A percentile compares a stretch with the other conserved stretches of the same genome.
Evolutionary conservation across 2,113 vertebrate species (phyloP).

Genomic region (Muntiacus reevesi): DNA sequence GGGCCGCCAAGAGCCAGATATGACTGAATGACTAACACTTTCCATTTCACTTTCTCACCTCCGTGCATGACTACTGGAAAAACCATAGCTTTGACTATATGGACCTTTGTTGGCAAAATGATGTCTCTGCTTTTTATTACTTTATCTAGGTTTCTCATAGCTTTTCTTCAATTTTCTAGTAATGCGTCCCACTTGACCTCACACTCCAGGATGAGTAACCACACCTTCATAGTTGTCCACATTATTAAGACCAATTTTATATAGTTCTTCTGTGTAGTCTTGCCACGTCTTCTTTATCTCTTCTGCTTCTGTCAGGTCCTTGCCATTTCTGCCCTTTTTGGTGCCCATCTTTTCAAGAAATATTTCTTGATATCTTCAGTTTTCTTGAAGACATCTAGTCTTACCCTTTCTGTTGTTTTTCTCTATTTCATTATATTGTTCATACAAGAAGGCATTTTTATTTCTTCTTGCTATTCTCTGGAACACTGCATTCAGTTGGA

Average conservation of each 20-base stretch:
- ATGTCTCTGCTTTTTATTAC: not conserved
- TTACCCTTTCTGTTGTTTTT: not conserved
- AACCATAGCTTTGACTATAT: not conserved
- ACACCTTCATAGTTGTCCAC: not conserved
- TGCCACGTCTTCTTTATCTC: not conserved
- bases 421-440: not conserved
- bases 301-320: not conserved
- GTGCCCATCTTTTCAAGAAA: not conserved
- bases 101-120: not conserved
- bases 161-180: not conserved
- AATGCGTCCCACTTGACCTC: not conserved
- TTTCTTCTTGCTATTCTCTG: not conserved
- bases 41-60: not conserved
- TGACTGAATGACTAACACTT: not conserved
- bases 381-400: not conserved
- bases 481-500: not conserved
- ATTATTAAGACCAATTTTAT: not conserved
- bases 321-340: not conserved
- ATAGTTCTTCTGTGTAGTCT: not conserved
- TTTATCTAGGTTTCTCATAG: not conserved
- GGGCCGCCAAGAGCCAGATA: rapidly evolving
- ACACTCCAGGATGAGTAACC: not conserved
- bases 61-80: not conserved
- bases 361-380: not conserved
- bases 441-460: not conserved